Percentiles rank a stretch among this genome's conserved stretches.
These are phyloP conservation scores for Drosophila sp. DNA, from an alignment of 1,140 invertebrate species.

Conservation along the genomic window DNA sequence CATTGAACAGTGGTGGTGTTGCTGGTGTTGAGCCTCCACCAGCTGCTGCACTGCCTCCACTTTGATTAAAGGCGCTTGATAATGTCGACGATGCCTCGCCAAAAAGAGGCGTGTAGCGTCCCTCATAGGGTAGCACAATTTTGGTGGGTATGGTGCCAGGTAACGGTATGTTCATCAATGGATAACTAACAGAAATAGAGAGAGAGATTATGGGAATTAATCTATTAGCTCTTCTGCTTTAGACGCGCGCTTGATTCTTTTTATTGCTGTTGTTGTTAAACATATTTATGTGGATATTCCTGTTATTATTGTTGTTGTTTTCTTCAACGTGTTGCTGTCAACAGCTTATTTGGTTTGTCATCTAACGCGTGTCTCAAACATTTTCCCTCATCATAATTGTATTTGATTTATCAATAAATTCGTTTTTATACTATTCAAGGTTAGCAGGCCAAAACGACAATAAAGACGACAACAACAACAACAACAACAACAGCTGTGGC, in stretches of 20 bases:
- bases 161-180: constrained; percentile 83
- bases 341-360: constrained; percentile 40
- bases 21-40: not conserved
- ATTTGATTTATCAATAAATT: constrained; percentile 53
- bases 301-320: constrained; percentile 19
- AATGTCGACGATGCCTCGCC: constrained; percentile 27
- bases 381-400: constrained; percentile 20
- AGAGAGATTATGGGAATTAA: constrained; percentile 23
- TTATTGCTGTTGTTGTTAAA: not conserved
- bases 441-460: constrained; percentile 54
- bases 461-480: constrained; percentile 13
- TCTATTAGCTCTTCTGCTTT: not conserved
- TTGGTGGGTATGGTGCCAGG: constrained; percentile 84
- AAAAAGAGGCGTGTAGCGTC: constrained; percentile 53
- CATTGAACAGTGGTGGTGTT: constrained; percentile 44
- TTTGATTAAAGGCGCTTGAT: constrained; percentile 40
- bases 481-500: constrained; percentile 13
- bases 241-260: not conserved
- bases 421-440: constrained; percentile 61
- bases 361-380: constrained; percentile 52
- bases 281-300: not conserved
- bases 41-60: constrained; percentile 11
- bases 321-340: constrained; percentile 4
- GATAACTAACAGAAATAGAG: constrained; percentile 78
- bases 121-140: constrained; percentile 81